These are phyloP conservation scores for Melipona beecheii DNA, from an alignment of 2,888 invertebrate species.

Conservation along the genomic window DNA sequence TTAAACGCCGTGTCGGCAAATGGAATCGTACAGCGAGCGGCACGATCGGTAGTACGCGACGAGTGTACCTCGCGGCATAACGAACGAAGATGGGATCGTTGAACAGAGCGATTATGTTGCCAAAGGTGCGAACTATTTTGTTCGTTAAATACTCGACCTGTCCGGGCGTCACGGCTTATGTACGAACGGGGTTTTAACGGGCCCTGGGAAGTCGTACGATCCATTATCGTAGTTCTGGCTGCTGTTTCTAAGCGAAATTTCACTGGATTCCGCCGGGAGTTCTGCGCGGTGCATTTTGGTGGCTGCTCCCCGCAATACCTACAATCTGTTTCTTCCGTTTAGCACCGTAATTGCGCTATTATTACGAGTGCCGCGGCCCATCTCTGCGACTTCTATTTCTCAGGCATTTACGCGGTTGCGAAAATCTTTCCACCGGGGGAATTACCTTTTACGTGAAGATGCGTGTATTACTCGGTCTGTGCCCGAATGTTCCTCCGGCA, in stretches of 20 bases:
- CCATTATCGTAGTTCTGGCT: conserved; percentile 60
- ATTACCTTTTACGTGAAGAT: not conserved
- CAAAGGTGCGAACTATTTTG: conserved; percentile 43
- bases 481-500: not conserved
- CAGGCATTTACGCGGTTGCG: conserved; percentile 52
- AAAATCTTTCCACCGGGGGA: conserved; percentile 43
- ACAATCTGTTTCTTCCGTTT: conserved; percentile 72
- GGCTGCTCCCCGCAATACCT: conserved; percentile 58
- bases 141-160: conserved; percentile 43
- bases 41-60: not conserved
- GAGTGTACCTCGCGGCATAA: not conserved
- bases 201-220: conserved; percentile 52
- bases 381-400: conserved; percentile 46
- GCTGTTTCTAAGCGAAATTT: conserved; percentile 60
- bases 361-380: conserved; percentile 56
- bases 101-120: conserved; percentile 21
- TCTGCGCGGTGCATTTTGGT: conserved; percentile 48
- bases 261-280: conserved; percentile 46
- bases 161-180: not conserved
- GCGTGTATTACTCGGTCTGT: too few species aligned
- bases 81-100: not conserved
- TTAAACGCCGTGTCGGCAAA: not conserved
- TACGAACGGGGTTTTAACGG: conserved; percentile 42
- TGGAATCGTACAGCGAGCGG: not conserved
- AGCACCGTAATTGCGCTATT: conserved; percentile 71